Conservation (phyloP, 2,888 invertebrate genomes). For the Boloria selene region DNA sequence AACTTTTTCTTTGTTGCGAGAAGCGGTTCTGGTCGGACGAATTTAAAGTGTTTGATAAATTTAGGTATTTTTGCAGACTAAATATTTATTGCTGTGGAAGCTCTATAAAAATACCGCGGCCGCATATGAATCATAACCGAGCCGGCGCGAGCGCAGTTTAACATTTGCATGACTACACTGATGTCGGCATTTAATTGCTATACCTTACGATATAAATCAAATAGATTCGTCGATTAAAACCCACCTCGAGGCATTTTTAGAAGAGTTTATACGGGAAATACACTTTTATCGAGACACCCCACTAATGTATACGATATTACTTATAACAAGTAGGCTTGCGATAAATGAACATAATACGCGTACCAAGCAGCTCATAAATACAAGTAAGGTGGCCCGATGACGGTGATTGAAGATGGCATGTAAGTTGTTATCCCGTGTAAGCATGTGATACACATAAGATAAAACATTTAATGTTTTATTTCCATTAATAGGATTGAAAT, state of each 20-base stretch:
- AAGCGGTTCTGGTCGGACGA: conserved; percentile 32
- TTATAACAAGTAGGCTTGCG: not conserved
- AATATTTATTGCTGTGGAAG: conserved; percentile 40
- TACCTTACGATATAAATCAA: conserved; percentile 70
- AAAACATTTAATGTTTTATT: too few species aligned
- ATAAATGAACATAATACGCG: conserved; percentile 6
- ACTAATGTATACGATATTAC: conserved; percentile 12
- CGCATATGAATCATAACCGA: conserved; percentile 67
- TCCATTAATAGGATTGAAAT: too few species aligned
- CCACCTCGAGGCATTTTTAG: conserved; percentile 25
- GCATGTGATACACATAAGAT: too few species aligned
- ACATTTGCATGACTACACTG: conserved; percentile 65
- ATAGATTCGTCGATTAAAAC: conserved; percentile 43
- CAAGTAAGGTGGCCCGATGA: not conserved
- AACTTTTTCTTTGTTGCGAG: conserved; percentile 46
- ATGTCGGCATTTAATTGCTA: conserved; percentile 67
- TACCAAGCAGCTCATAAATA: conserved; percentile 6
- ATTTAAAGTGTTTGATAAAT: conserved; percentile 36
- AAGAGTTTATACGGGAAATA: conserved; percentile 26
- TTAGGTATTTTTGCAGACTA: conserved; percentile 40
- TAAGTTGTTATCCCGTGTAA: too few species aligned
- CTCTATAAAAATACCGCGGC: conserved; percentile 48
- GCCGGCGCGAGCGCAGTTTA: conserved; percentile 53
- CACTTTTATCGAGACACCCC: conserved; percentile 14
- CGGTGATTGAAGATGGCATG: too few species aligned